Conservation (phyloP, 1,140 invertebrate genomes). For the Microplitis demolitor region DNA sequence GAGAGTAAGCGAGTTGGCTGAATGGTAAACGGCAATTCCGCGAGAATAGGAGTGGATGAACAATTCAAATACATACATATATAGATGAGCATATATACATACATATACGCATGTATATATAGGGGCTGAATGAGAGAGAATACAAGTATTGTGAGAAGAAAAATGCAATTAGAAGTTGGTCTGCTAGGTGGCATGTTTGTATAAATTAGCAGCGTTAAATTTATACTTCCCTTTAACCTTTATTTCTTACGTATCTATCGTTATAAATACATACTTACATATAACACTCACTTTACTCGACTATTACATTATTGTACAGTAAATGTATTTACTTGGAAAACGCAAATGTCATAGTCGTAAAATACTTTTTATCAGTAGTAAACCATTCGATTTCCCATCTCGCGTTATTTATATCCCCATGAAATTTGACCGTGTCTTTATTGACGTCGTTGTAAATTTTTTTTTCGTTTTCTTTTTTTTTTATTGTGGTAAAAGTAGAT, state of each 20-base stretch:
- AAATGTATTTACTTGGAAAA: too few species aligned
- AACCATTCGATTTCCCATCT: too few species aligned
- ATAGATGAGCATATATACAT: background rate
- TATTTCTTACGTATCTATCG: slow-evolving; percentile 3
- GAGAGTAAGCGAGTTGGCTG: slow-evolving; percentile 11
- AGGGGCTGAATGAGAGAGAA: background rate
- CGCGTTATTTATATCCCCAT: too few species aligned
- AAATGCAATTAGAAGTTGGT: slow-evolving; percentile 38
- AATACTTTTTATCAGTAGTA: too few species aligned
- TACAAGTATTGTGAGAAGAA: slow-evolving; percentile 9
- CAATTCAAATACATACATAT: background rate
- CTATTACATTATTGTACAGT: too few species aligned
- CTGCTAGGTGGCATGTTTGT: slow-evolving; percentile 33
- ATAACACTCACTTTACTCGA: background rate
- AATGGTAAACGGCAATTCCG: background rate
- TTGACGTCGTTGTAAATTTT: background rate
- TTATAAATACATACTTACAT: slow-evolving; percentile 1
- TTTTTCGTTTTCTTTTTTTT: background rate
- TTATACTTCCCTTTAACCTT: slow-evolving; percentile 11
- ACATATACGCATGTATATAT: background rate
- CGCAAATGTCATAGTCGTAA: too few species aligned
- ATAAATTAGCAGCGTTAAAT: slow-evolving; percentile 27
- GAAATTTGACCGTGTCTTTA: background rate
- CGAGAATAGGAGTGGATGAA: slow-evolving; percentile 17
- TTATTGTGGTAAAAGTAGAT: background rate